Evolutionary conservation across 2,797 vertebrate genomes (phyloP), one percentile per base, ranked within the genome.

Genomic region (Buceros bicornis): DNA sequence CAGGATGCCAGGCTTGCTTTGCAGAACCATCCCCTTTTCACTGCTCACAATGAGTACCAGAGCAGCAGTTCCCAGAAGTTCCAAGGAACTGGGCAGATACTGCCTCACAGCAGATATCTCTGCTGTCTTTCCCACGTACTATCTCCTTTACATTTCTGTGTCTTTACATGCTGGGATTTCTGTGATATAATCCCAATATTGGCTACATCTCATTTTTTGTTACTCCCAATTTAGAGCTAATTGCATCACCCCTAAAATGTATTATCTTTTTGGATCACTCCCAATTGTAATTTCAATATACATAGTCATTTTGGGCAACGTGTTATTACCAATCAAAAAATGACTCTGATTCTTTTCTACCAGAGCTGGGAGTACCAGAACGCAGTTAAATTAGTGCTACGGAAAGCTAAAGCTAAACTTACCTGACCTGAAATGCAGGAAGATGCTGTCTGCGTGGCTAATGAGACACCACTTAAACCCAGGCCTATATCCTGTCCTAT

Each of bases 11-110:
- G 81, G 26, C 7, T 48, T 20, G 45, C 58, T 70, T 65, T 19
- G 26, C 70, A 60, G 58, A 65, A 33, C 40, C 3, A 1, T 11
- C 9, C 17, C 56, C 15, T 1, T 45, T 33, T 16, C 7, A 0
- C 13, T 45, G 22, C 53, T 66, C 11, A 3, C 2, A 16, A 13
- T 8, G 11, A 64, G 45, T 13, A 56, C 1, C 13, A 8, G 35
- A 79, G 26, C 56, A 79, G 62, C 47, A 40, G 50, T 31, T 43
- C 43, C 54, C 48, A 73, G 56, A 37, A 37, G 40, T 31, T 42
- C 51, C 56, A 58, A 57, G 50, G 61, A 67, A 69, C 42, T 6
- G 20, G 53, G 43, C 16, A 78, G 20, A 43, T 45, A 24, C 16
- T 24, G 29, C 53, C 42, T 81, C n/a, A 3, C 21, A 51, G 48